Evolutionary conservation across 64 coral and sea anemone species (phyloP), one percentile per base, ranked within the genome.

Genomic region (Platygyra sinensis): DNA sequence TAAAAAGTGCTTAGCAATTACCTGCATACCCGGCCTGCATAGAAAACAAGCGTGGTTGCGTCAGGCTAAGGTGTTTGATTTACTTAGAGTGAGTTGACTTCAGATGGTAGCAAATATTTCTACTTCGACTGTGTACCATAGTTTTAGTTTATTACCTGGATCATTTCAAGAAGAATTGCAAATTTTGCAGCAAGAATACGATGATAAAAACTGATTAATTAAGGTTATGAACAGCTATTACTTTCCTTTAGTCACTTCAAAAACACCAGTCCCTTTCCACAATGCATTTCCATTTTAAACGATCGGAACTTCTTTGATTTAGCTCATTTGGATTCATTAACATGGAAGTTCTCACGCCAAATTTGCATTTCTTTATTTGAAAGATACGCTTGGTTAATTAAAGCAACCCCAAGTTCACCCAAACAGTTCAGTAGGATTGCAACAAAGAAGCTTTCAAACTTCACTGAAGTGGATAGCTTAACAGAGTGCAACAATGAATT

Each of bases 321-420:
- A 0, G 19, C 14, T 63, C 32, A 69, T 71, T 71, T 50, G n/a
- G 61, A 69, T 85, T 85, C 62, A 85, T 67, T 62, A 65, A 3
- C 39, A 29, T 85, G 81, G 81, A 85, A 85, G 10, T 85, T 85
- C 81, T 85, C 81, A 85, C 81, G 81, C 38, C 69, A 83, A 85
- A 85, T 85, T 85, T 85, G 62, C 81, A 85, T 85, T 71, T 25
- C n/a, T 51, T 67, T 85, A 67, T 71, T 20, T 39, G 11, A 8
- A 69, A 20, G 81, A 42, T 72, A n/a, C 62, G 62, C 81, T 71
- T 85, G 36, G 24, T 28, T 85, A 49, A 49, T 30, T 62, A 62
- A 61, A 2, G 22, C 42, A 69, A 28, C 10, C 1, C 81, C 27
- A 72, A 71, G 36, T 27, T 71, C 22, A 46, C 30, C 12, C 8